phyloP scores from a whole-genome alignment of 2,113 vertebrate genomes.

The Scomber japonicus region DNA sequence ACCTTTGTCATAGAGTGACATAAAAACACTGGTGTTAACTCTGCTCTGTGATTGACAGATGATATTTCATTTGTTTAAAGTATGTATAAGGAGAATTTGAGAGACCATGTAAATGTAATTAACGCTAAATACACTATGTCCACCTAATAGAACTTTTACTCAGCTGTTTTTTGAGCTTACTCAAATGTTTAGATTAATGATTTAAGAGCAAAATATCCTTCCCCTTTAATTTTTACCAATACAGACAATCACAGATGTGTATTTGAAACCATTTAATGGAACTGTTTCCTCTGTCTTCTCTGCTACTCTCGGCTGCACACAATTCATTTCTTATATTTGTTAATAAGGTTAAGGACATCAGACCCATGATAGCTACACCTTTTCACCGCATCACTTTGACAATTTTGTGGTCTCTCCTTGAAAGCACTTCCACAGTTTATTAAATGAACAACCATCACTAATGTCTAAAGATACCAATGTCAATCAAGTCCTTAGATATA shows the following conservation, averaged over 20 bases:
- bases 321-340: neutral
- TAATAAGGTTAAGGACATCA: neutral
- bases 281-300: neutral
- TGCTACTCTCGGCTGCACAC: neutral
- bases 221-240: no score
- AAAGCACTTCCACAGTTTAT: neutral
- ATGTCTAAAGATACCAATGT: neutral
- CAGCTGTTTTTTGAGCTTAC: no score
- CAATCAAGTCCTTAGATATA: neutral
- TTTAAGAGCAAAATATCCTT: neutral
- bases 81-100: no score
- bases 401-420: neutral
- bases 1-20: neutral
- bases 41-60: neutral
- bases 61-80: neutral
- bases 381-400: no score
- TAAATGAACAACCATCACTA: neutral
- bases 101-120: no score
- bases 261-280: neutral
- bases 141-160: no score
- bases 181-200: neutral
- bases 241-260: no score
- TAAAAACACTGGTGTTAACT: neutral
- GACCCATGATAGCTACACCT: no score
- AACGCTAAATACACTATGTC: neutral